Evolutionary conservation across 2,797 vertebrate genomes (phyloP).

Genomic region (Lepilemur ruficaudatus): DNA sequence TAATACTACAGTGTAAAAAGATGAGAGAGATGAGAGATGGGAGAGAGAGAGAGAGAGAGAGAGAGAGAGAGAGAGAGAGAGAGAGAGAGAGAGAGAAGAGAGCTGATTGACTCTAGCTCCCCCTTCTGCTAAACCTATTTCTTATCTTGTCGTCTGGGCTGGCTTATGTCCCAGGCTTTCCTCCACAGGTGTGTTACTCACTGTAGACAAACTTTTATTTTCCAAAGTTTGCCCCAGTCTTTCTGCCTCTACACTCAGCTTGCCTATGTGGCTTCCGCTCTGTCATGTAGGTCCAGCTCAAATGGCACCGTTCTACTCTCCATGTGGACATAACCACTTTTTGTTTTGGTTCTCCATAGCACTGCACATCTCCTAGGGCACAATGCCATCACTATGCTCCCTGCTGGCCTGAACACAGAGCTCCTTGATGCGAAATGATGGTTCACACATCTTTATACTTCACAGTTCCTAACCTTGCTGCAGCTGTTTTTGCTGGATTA

Average conservation of each 20-base stretch:
- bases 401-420: background rate
- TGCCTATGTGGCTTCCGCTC: background rate
- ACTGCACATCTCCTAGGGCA: background rate
- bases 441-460: background rate
- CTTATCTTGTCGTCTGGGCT: background rate
- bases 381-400: background rate
- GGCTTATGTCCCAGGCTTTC: background rate
- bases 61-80: background rate
- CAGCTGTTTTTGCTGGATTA: background rate
- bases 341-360: background rate
- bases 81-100: background rate
- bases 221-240: background rate
- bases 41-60: background rate
- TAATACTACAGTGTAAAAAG: background rate
- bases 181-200: background rate
- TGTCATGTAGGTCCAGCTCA: background rate
- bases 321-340: background rate
- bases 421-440: background rate
- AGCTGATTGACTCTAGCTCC: background rate
- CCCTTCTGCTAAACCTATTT: background rate
- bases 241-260: background rate
- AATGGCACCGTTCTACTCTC: background rate
- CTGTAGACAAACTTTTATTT: background rate
- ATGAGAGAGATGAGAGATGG: background rate
- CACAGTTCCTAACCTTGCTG: background rate